Conservation (phyloP, 2,113 vertebrate species). For the Sinocyclocheilus maitianheensis region DNA sequence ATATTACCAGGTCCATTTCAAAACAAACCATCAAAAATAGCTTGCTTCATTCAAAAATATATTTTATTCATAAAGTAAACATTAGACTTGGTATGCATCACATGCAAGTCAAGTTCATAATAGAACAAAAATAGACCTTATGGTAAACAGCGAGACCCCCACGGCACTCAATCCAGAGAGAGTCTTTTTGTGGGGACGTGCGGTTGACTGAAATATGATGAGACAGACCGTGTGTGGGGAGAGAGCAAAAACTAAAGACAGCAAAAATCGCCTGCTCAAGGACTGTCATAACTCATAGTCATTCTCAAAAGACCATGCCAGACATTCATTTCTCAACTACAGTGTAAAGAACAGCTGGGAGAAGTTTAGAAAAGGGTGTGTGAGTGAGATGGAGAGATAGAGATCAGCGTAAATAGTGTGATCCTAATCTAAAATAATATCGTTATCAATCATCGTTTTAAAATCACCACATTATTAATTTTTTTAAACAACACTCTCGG, state of each 20-base stretch:
- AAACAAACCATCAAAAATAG: constrained; percentile 4
- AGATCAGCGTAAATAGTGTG: background rate
- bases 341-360: constrained; percentile 33
- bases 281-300: constrained; percentile 40
- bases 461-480: constrained; percentile 14
- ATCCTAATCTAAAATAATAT: constrained; percentile 33
- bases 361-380: constrained; percentile 31
- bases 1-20: background rate
- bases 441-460: background rate
- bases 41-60: background rate
- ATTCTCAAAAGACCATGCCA: constrained; percentile 32
- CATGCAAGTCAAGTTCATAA: constrained; percentile 17
- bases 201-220: constrained; percentile 38
- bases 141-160: constrained; percentile 31
- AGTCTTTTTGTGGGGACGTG: constrained; percentile 26
- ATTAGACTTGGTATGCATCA: constrained; percentile 28
- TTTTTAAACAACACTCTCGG: background rate
- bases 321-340: constrained; percentile 30
- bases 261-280: constrained; percentile 31
- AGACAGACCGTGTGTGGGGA: constrained; percentile 12
- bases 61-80: background rate
- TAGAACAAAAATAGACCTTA: constrained; percentile 30
- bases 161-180: constrained; percentile 22
- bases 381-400: constrained; percentile 2
- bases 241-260: constrained; percentile 34